Conservation (phyloP, 2,113 vertebrate species). For the Protobothrops mucrosquamatus region DNA sequence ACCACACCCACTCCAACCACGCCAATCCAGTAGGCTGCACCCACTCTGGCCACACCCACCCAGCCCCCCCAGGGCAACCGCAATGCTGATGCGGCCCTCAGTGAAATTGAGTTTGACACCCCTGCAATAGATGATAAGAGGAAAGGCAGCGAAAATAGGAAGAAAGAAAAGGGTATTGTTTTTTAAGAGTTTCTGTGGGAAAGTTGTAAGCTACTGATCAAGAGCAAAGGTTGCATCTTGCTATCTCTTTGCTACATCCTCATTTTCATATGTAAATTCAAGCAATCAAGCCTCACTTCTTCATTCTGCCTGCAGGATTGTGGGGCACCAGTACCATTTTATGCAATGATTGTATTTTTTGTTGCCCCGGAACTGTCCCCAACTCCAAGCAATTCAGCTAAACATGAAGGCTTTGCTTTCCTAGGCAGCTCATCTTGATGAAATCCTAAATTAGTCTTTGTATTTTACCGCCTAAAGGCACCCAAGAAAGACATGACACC, state of each 20-base stretch:
- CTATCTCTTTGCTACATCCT: background rate
- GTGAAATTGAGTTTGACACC: no score
- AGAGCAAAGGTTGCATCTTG: background rate
- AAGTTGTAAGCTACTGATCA: background rate
- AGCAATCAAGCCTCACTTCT: background rate
- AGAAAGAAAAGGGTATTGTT: background rate
- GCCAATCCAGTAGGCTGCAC: no score
- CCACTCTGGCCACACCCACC: no score
- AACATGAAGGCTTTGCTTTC: background rate
- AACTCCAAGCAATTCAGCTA: background rate
- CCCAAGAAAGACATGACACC: constrained; percentile 11
- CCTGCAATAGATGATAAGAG: background rate
- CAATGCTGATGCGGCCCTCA: no score
- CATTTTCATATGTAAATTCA: background rate
- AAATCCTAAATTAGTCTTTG: background rate
- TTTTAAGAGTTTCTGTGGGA: background rate
- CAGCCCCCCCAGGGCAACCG: no score
- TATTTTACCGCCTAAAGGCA: background rate
- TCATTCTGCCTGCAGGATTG: background rate
- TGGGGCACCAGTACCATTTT: background rate
- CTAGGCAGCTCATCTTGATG: background rate
- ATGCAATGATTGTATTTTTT: background rate
- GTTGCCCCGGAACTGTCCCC: background rate
- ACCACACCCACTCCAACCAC: no score
- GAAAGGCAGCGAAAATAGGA: background rate